Base-by-base conservation (phyloP, 2,797 vertebrate genomes). In the Phalanger gymnotis region DNA sequence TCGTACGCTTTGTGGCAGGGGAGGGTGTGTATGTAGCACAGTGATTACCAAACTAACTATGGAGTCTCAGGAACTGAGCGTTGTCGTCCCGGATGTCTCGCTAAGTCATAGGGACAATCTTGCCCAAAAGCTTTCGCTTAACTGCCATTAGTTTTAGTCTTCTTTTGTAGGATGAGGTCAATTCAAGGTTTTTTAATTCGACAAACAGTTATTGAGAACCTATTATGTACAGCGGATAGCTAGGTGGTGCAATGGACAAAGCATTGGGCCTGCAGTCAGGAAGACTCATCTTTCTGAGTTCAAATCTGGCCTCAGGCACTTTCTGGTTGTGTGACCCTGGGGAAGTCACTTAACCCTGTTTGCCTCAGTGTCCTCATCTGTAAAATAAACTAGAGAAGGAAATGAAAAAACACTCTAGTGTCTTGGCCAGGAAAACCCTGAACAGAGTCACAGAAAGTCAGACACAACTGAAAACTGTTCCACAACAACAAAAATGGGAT, bases 11-110 rank as follows among this genome's bases (percentile, higher is more conserved):
- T 53, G 34, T 47, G 47, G 28, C 53, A 16, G 16, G n/a, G 9
- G 11, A 40, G 53, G 30, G 34, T 87, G 22, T 25, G 30, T 53
- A 91, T 92, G 53, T 57, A 55, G 34, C 34, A 93, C 6, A 96
- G 90, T 90, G 54, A 58, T 57, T 34, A 92, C 52, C 94, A 93
- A 56, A 40, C 54, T 92, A 61, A 10, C 3, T 57, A 28, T 92
- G 30, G 13, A 54, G 94, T 96, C 94, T 58, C n/a, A 87, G 53
- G n/a, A 52, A 58, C 53, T 95, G 47, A 93, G 53, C 5, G 95
- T 96, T 93, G 54, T 91, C 27, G 52, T 31, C 30, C 27, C 56
- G 93, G 53, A 95, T 95, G 56, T 96, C 28, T 4, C 95, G 90
- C 1, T 53, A 94, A 93, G 27, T 53, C 3, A 12, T 92, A 94